Evolutionary conservation across 2,113 vertebrate genomes (phyloP).

Genomic region (Lonchura striata): DNA sequence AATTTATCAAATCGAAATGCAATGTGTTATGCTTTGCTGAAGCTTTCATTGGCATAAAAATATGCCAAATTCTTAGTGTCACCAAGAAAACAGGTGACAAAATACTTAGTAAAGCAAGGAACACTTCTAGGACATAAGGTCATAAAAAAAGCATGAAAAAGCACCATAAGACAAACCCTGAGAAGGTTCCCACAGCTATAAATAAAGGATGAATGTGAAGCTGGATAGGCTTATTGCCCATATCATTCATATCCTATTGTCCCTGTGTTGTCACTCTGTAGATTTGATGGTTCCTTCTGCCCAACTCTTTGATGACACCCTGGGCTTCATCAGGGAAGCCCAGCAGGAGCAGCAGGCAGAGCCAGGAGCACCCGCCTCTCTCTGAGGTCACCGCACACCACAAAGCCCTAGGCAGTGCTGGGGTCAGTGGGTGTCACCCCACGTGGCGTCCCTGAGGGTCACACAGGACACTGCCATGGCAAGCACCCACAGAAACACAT

Average conservation of each 20-base stretch:
- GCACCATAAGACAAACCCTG: not conserved
- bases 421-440: fast-evolving
- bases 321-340: not conserved
- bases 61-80: not conserved
- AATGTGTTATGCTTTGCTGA: not conserved
- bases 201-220: not conserved
- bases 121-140: not conserved
- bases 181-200: not conserved
- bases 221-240: not conserved
- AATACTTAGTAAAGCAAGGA: not conserved
- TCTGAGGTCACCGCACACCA: fast-evolving
- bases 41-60: not conserved
- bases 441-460: not conserved
- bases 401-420: not conserved
- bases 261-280: not conserved
- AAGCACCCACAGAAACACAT: not conserved
- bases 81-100: not conserved
- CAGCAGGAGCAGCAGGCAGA: not conserved
- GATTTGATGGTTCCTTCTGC: not conserved
- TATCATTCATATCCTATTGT: not conserved
- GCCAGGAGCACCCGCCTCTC: not conserved
- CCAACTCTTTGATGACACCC: not conserved
- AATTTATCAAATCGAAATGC: not conserved
- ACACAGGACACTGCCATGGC: not conserved
- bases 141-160: not conserved